These are phyloP conservation scores for Myripristis jacobus DNA, from an alignment of 2,797 vertebrate species.

Conservation along the genomic window DNA sequence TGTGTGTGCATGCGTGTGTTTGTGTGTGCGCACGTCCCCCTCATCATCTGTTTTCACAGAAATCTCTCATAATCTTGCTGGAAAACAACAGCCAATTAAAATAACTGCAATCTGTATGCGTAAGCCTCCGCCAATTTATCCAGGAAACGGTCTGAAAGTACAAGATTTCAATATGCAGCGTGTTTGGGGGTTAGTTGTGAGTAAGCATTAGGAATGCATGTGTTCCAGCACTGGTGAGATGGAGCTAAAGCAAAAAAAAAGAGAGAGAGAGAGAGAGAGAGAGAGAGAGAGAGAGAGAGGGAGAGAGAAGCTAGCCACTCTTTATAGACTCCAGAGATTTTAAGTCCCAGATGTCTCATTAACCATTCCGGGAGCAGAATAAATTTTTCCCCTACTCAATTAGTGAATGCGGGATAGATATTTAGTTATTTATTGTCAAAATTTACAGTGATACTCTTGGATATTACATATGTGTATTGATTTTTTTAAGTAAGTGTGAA, in stretches of 20 bases:
- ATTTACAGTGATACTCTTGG: not conserved
- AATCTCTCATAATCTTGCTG: conserved; percentile 56
- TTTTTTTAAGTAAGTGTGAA: not conserved
- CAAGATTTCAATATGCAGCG: conserved; percentile 31
- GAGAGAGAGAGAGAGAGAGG: too few species aligned
- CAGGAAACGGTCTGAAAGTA: conserved; percentile 37
- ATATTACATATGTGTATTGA: not conserved
- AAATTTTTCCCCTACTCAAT: conserved; percentile 69
- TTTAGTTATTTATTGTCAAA: conserved; percentile 18
- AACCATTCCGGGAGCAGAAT: conserved; percentile 67
- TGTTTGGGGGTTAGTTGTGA: conserved; percentile 44
- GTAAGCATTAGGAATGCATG: conserved; percentile 39
- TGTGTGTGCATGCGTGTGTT: not conserved
- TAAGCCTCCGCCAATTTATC: conserved; percentile 64
- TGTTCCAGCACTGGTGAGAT: not conserved
- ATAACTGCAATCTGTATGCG: conserved; percentile 62
- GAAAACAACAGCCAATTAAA: conserved; percentile 75
- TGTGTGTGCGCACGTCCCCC: conserved; percentile 2
- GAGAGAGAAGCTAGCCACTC: conserved; percentile 48
- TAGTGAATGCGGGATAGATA: conserved; percentile 42
- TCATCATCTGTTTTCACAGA: conserved; percentile 44
- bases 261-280: conserved; percentile 15
- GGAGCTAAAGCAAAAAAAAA: conserved; percentile 48
- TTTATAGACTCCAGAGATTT: conserved; percentile 65
- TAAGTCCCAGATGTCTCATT: conserved; percentile 67